phyloP scores from a whole-genome alignment of 2,888 invertebrate species.

The Parnassius apollo region DNA sequence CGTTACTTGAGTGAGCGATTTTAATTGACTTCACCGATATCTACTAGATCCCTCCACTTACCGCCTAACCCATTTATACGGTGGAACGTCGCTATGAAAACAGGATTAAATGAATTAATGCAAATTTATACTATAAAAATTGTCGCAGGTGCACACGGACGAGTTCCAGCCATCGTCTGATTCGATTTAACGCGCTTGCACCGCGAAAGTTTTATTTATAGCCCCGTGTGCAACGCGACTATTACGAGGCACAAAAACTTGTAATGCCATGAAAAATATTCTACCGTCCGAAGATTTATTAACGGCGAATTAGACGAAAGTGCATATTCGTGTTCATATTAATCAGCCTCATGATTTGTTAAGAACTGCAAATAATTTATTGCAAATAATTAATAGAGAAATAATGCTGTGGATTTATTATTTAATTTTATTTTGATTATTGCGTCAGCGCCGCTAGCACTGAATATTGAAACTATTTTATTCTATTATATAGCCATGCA shows the following conservation, averaged over 20 bases:
- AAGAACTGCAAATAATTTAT: neutral
- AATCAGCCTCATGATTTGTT: conserved; percentile 7
- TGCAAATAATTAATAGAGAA: too few relatives aligned
- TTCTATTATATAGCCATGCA: too few relatives aligned
- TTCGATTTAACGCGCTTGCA: conserved; percentile 77
- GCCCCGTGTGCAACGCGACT: conserved; percentile 50
- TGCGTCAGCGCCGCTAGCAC: neutral
- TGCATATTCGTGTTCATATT: conserved; percentile 14
- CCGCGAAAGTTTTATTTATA: conserved; percentile 76
- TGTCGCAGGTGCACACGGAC: conserved; percentile 79
- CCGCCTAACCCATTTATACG: conserved; percentile 80
- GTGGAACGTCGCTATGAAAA: conserved; percentile 58
- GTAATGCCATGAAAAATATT: conserved; percentile 41
- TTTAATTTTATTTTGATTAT: too few relatives aligned
- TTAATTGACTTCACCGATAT: conserved; percentile 30
- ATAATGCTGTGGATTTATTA: too few relatives aligned
- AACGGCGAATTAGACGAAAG: conserved; percentile 19
- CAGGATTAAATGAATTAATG: conserved; percentile 81
- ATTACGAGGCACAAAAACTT: conserved; percentile 51
- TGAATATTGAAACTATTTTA: too few relatives aligned
- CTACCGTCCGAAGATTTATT: conserved; percentile 25
- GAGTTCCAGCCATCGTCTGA: conserved; percentile 73
- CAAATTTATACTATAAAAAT: conserved; percentile 81
- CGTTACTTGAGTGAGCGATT: conserved; percentile 37
- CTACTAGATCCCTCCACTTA: conserved; percentile 71